Evolutionary conservation across 1,140 invertebrate genomes (phyloP).

Genomic region (Pinna nobilis): DNA sequence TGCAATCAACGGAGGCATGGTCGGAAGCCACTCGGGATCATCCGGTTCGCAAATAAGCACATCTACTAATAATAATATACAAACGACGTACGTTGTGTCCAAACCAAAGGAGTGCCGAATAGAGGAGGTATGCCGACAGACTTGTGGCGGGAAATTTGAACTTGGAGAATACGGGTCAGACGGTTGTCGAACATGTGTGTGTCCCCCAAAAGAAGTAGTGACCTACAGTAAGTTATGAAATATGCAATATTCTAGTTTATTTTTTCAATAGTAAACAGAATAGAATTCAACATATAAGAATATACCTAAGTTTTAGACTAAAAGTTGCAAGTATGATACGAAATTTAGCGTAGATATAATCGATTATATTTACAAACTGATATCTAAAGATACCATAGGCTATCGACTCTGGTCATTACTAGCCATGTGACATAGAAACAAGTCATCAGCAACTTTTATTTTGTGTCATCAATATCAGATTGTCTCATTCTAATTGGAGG

Average conservation of each 20-base stretch:
- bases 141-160: constrained; percentile 18
- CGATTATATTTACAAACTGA: too few species aligned
- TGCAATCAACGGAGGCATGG: too few species aligned
- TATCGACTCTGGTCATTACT: too few species aligned
- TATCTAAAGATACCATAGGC: too few species aligned
- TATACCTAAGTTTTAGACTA: neutral
- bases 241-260: too few species aligned
- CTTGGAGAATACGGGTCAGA: constrained; percentile 9
- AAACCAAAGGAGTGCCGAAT: constrained; percentile 23
- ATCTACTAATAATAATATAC: too few species aligned
- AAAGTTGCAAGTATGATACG: neutral
- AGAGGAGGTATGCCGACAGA: constrained; percentile 21
- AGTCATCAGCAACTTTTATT: too few species aligned
- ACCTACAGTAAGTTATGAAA: constrained; percentile 1
- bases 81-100: constrained; percentile 15
- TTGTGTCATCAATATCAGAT: too few species aligned
- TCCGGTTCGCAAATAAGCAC: neutral
- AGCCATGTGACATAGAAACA: too few species aligned
- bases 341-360: neutral
- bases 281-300: too few species aligned
- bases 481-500: too few species aligned
- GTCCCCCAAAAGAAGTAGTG: constrained; percentile 13
- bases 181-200: constrained; percentile 26
- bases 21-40: neutral
- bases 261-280: too few species aligned